Evolutionary conservation across 2,113 vertebrate genomes (phyloP).

Genomic region (Lampris incognitus): DNA sequence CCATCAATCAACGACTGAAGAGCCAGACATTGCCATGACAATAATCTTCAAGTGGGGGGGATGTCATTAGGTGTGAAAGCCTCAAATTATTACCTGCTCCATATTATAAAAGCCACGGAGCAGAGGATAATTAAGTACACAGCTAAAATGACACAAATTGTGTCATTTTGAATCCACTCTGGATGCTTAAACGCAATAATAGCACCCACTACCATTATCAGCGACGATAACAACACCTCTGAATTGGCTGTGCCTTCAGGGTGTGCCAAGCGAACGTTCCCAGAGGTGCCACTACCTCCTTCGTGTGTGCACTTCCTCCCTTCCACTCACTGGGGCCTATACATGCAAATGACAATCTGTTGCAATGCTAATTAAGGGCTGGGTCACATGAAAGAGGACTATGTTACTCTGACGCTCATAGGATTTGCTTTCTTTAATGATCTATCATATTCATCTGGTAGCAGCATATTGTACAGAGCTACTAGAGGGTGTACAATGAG

Average conservation of each 20-base stretch:
- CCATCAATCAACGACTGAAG: too few relatives aligned
- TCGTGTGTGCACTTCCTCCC: conserved; percentile 46
- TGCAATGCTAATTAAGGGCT: conserved; percentile 73
- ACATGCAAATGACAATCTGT: conserved; percentile 82
- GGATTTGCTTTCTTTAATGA: conserved; percentile 30
- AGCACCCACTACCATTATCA: conserved; percentile 45
- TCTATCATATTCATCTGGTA: conserved; percentile 31
- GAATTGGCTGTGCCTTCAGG: conserved; percentile 54
- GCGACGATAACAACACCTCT: conserved; percentile 49
- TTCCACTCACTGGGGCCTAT: conserved; percentile 56
- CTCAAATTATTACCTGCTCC: not conserved
- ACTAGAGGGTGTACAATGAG: not conserved
- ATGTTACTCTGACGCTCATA: conserved; percentile 40
- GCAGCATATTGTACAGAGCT: conserved; percentile 27
- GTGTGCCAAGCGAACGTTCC: conserved; percentile 62
- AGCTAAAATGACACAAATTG: conserved; percentile 17
- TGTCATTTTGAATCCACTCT: conserved; percentile 21
- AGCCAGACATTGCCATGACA: too few relatives aligned
- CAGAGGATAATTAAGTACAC: conserved; percentile 13
- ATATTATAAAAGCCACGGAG: not conserved
- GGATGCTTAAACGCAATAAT: conserved; percentile 30
- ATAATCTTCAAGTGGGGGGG: not conserved
- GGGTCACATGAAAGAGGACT: conserved; percentile 66
- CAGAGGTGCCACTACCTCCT: conserved; percentile 59
- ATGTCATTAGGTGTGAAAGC: too few relatives aligned